Evolutionary conservation across 2,888 invertebrate genomes (phyloP).

Genomic region (Lysandra coridon): DNA sequence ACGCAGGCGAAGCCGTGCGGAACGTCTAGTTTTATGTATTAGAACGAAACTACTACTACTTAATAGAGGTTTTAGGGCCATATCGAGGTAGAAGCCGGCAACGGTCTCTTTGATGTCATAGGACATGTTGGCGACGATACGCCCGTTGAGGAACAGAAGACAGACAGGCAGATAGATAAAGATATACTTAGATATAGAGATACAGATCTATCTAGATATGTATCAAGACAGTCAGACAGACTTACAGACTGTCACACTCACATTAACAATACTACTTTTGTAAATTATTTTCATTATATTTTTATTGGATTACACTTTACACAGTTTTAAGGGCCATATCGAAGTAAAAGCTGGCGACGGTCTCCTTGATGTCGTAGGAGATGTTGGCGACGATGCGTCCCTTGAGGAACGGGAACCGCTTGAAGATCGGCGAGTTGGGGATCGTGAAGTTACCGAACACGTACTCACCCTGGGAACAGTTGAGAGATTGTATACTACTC

Average conservation of each 20-base stretch:
- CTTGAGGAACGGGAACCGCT: constrained; percentile 11
- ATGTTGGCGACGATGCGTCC: constrained; percentile 7
- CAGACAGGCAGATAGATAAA: too few species aligned
- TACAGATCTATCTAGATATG: too few species aligned
- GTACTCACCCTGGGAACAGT: constrained; percentile 13
- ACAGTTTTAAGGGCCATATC: constrained; percentile 13
- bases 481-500: neutral
- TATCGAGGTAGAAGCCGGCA: neutral
- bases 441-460: constrained; percentile 16
- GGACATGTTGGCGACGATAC: neutral
- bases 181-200: too few species aligned
- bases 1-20: too few species aligned
- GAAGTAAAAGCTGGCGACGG: neutral
- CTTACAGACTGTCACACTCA: too few species aligned
- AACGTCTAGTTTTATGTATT: too few species aligned
- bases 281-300: too few species aligned
- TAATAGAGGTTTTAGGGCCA: neutral
- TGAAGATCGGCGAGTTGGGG: constrained; percentile 1
- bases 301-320: neutral
- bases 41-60: too few species aligned
- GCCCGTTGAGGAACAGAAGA: neutral
- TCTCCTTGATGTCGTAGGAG: neutral
- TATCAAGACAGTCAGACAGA: too few species aligned
- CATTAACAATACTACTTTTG: too few species aligned
- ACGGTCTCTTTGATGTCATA: neutral